Percentiles rank a stretch among this genome's conserved stretches.
These are phyloP conservation scores for Thunnus maccoyii DNA, from an alignment of 2,113 vertebrate species.

Conservation along the genomic window DNA sequence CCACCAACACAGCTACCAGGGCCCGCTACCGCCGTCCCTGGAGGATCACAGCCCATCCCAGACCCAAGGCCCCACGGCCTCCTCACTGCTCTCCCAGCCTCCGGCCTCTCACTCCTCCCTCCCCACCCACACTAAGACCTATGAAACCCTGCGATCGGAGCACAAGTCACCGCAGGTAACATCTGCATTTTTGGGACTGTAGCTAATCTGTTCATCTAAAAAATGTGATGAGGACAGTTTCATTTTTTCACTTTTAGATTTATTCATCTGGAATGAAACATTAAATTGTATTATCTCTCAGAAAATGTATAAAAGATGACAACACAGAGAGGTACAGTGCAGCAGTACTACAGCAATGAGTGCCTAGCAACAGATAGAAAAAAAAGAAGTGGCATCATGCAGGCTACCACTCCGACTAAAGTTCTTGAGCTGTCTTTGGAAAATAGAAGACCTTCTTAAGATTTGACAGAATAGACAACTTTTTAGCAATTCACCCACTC, in stretches of 20 bases:
- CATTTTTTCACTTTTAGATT: too few relatives aligned
- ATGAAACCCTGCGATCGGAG: slow-evolving; percentile 65
- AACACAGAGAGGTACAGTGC: neutral
- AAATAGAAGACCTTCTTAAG: neutral
- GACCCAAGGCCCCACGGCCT: slow-evolving; percentile 40
- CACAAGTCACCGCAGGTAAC: slow-evolving; percentile 68
- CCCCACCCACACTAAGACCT: slow-evolving; percentile 60
- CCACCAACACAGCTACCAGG: slow-evolving; percentile 84
- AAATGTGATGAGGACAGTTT: too few relatives aligned
- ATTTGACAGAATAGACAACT: neutral
- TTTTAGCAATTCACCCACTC: neutral
- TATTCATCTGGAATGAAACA: too few relatives aligned
- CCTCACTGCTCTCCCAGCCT: slow-evolving; percentile 46
- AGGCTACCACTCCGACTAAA: neutral
- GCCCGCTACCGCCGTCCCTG: slow-evolving; percentile 70
- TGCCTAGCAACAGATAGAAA: slow-evolving; percentile 27
- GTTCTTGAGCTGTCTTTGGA: neutral
- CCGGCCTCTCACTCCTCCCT: slow-evolving; percentile 65
- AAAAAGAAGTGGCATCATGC: neutral
- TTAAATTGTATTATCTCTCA: too few relatives aligned
- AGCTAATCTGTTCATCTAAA: too few relatives aligned
- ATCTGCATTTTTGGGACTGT: neutral
- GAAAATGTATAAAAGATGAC: neutral
- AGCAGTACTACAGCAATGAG: neutral
- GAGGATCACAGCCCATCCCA: slow-evolving; percentile 55